Conservation (phyloP, 2,888 invertebrate genomes). For the Rapana venosa region DNA sequence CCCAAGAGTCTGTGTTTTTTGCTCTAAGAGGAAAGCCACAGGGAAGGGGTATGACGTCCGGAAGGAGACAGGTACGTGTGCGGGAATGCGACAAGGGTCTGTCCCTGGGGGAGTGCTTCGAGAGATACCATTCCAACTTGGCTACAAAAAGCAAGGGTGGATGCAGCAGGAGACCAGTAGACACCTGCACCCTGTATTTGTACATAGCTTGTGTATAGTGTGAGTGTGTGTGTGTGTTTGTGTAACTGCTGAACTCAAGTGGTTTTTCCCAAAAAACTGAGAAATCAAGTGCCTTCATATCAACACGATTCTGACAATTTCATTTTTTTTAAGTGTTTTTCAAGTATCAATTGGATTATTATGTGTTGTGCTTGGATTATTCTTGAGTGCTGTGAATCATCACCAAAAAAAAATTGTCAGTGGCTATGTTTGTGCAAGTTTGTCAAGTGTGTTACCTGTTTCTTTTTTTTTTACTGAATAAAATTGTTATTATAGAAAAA, state of each 20-base stretch:
- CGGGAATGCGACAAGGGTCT: slow-evolving; percentile 17
- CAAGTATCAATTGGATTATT: neutral
- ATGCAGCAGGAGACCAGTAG: neutral
- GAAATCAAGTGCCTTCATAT: neutral
- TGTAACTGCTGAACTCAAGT: neutral
- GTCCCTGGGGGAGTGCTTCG: neutral
- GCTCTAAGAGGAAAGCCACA: slow-evolving; percentile 17
- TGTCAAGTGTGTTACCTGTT: neutral
- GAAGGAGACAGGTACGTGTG: slow-evolving; percentile 21
- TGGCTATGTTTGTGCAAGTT: neutral
- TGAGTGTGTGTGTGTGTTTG: neutral
- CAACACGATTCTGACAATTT: neutral
- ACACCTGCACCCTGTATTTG: neutral
- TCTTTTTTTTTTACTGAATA: neutral
- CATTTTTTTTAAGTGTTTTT: neutral
- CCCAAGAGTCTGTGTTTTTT: slow-evolving; percentile 20
- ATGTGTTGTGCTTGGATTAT: neutral
- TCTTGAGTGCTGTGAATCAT: neutral
- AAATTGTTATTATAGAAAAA: neutral
- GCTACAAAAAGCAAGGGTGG: slow-evolving; percentile 18
- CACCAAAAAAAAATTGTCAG: neutral
- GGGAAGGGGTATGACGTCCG: slow-evolving; percentile 15
- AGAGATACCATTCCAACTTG: slow-evolving; percentile 9
- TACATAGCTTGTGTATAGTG: neutral
- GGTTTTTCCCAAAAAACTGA: neutral